phyloP scores from a whole-genome alignment of 2,888 invertebrate genomes.

The Drosophila merina region DNA sequence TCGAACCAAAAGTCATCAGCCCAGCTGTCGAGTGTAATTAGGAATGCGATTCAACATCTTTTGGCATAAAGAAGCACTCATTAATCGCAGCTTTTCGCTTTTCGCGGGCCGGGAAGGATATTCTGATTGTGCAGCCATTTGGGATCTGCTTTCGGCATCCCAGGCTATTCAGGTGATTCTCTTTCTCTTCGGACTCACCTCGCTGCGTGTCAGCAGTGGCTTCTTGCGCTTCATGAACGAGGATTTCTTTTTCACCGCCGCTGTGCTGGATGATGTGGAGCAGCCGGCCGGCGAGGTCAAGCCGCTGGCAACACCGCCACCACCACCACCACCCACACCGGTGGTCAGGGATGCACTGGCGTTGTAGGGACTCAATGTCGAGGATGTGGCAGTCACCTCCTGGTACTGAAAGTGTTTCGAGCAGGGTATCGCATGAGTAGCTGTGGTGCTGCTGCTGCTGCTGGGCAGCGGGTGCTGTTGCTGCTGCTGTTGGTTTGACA shows the following conservation, averaged over 20 bases:
- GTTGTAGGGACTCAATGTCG: conserved; percentile 53
- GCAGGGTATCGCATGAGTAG: conserved; percentile 44
- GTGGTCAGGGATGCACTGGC: conserved; percentile 38
- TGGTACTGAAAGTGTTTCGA: conserved; percentile 54
- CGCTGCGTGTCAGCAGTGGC: conserved; percentile 83
- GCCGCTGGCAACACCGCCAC: not conserved
- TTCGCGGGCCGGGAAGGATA: conserved; percentile 1
- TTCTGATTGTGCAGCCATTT: conserved; percentile 28
- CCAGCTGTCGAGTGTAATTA: conserved; percentile 5
- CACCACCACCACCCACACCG: conserved; percentile 27
- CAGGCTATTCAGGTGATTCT: conserved; percentile 1
- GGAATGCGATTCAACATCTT: conserved; percentile 10
- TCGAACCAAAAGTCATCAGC: not conserved
- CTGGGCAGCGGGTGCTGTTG: conserved; percentile 40
- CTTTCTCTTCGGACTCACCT: conserved; percentile 82
- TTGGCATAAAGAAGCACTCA: conserved; percentile 1
- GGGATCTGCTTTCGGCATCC: conserved; percentile 21
- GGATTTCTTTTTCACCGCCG: conserved; percentile 81
- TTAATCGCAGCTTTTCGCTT: not conserved
- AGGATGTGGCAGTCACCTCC: conserved; percentile 69
- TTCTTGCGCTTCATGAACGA: conserved; percentile 83
- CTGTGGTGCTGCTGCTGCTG: conserved; percentile 21
- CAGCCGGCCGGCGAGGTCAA: conserved; percentile 37
- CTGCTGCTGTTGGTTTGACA: conserved; percentile 21
- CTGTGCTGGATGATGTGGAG: conserved; percentile 46